phyloP scores from a whole-genome alignment of 2,888 invertebrate species.

The Epirrita christyi region DNA sequence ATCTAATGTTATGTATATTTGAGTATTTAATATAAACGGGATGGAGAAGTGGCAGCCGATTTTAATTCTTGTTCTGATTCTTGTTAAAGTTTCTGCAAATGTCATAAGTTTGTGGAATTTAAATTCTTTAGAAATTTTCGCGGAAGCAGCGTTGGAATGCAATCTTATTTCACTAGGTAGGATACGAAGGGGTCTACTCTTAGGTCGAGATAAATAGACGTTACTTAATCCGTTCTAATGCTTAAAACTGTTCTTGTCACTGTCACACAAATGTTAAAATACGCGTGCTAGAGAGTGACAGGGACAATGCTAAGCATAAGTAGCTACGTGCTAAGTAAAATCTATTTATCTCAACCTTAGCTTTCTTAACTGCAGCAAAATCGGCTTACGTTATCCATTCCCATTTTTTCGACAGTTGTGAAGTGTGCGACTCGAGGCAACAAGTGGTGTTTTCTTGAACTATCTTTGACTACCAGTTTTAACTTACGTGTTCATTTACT shows the following conservation, averaged over 20 bases:
- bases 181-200: background rate
- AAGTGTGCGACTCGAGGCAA: constrained; percentile 47
- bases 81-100: constrained; percentile 29
- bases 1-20: constrained; percentile 54
- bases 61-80: constrained; percentile 31
- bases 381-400: constrained; percentile 19
- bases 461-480: constrained; percentile 26
- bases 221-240: no score
- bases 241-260: no score
- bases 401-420: constrained; percentile 11
- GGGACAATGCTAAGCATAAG: no score
- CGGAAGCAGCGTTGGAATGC: constrained; percentile 13
- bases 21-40: constrained; percentile 29
- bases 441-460: constrained; percentile 39
- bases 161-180: background rate
- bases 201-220: no score
- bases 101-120: constrained; percentile 34
- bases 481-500: background rate
- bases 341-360: no score
- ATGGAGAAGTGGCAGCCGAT: constrained; percentile 35
- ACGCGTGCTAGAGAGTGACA: no score
- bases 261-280: no score
- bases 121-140: constrained; percentile 28
- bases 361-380: constrained; percentile 7
- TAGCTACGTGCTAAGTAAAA: no score